phyloP scores from a whole-genome alignment of 2,113 vertebrate genomes.

The Podiceps cristatus region DNA sequence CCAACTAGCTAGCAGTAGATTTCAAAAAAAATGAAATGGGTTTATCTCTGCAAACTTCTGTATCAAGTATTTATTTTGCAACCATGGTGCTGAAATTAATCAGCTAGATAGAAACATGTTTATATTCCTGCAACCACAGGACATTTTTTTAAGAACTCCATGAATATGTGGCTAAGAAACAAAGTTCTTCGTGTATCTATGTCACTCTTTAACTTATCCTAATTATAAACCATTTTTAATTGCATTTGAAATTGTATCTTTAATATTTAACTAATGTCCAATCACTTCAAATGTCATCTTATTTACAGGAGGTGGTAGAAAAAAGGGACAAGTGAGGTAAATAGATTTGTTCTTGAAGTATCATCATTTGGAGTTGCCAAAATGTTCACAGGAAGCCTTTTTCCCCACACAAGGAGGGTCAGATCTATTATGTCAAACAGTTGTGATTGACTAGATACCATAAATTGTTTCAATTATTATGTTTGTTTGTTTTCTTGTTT shows the following conservation, averaged over 20 bases:
- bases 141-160: background rate
- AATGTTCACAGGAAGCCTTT: background rate
- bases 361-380: background rate
- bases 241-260: background rate
- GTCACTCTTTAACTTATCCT: background rate
- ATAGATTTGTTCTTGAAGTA: background rate
- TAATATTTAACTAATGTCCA: background rate
- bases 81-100: constrained; percentile 47
- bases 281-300: background rate
- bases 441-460: background rate
- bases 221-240: background rate
- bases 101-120: background rate
- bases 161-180: constrained; percentile 5
- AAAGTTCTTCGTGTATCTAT: background rate
- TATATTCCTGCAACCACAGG: background rate
- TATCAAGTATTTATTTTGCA: constrained; percentile 55
- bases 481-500: background rate
- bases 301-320: background rate
- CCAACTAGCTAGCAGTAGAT: background rate
- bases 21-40: background rate
- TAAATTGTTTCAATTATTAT: background rate
- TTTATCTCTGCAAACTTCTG: constrained; percentile 20
- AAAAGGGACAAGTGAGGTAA: background rate
- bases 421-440: background rate
- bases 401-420: background rate